Evolutionary conservation across 2,888 invertebrate genomes (phyloP), one percentile per base, ranked within the genome.

Genomic region (Xestobium rufovillosum): DNA sequence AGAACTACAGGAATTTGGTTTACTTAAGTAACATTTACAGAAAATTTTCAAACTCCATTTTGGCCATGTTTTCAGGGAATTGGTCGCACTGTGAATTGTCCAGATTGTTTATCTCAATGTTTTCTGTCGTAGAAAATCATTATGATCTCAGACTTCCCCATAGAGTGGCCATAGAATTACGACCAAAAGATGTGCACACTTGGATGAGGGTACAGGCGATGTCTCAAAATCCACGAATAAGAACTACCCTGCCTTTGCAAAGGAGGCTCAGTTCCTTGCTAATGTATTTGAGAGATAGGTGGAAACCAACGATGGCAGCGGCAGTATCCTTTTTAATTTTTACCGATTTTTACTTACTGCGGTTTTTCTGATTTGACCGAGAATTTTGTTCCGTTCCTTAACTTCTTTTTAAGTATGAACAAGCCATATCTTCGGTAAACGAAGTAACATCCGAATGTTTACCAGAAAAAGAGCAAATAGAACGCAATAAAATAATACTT

Each of bases 171-270:
- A 76, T 94, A 32, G 75, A 78, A 59, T 68, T 90, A 44, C 73
- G 76, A 41, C 92, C 95, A 14, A 80, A 80, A 40, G 78, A 79
- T 52, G 83, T 83, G 67, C 69, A 70, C 44, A 79, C 89, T 14
- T 92, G 90, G 82, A 73, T 83, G 53, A 77, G 79, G 51, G 90
- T 95, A 16, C 92, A 92, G 61, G 73, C 75, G 4, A 69, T 86
- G 36, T 83, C 92, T 2, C 91, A 92, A 72, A 95, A 95, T 73
- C 95, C 95, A 15, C 76, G 91, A 49, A 75, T 85, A 3, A 74
- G 80, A 40, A 75, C 82, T 25, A 72, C 77, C 31, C 68, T 87
- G 34, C 80, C 86, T 13, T 71, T 88, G 36, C 84, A 88, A 53
- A 76, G 84, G 44, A 72, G 81, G 29, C 68, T 92, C 4, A 71